Base-by-base conservation (phyloP, 1,140 invertebrate genomes). In the Neodiprion fabricii region DNA sequence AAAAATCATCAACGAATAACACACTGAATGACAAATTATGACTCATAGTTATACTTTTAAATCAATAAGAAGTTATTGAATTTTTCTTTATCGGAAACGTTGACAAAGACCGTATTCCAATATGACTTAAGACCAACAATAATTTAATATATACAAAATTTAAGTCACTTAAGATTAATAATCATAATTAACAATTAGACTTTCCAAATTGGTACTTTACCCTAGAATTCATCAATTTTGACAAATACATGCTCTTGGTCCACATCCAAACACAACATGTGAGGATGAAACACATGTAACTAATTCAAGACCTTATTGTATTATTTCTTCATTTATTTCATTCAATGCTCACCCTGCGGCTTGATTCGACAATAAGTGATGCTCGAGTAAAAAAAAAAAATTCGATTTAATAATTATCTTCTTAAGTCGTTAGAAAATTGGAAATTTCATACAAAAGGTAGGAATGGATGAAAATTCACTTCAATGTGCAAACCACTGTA, bases 121-220 rank as follows among this genome's bases (percentile, higher is more conserved):
- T 69, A 47, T 12, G 68, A 23, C 73, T 77, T 40, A 79, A 78
- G 77, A 77, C n/a, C 72, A 75, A 78, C 17, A 83, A 83, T 82
- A 84, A 83, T 84, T 84, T 83, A 83, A 75, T 81, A 82, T 84
- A 71, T 83, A 84, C 83, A 84, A 75, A 78, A 80, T 84, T 81
- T 23, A 70, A 77, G 79, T 76, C 69, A 48, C 78, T 82, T 81
- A 82, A 84, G 78, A 81, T 83, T 82, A 82, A 82, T 50, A 71
- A 72, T 75, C 72, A 75, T 73, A 75, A 68, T 67, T 66, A 78
- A 75, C 73, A 76, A 71, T 74, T 73, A 48, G 69, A 70, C 75
- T 72, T 69, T 47, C 48, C 72, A 71, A 47, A 75, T 67, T 11
- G 69, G 71, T 74, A 70, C 48, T 50, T 72, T 72, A 14, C 71